Conservation (phyloP, 2,888 invertebrate species). For the Mythimna pallens region DNA sequence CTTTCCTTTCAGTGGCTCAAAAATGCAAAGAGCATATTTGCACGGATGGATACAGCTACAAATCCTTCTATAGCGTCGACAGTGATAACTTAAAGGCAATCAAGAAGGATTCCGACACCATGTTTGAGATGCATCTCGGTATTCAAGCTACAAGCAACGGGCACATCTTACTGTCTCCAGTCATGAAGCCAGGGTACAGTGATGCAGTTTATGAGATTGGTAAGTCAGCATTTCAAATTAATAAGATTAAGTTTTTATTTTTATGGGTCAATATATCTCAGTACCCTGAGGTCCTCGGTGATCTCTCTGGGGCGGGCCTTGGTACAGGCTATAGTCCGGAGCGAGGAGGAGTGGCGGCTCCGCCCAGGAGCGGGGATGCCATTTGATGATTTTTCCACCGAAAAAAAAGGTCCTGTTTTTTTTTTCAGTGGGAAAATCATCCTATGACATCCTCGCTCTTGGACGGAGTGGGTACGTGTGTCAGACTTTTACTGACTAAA, state of each 20-base stretch:
- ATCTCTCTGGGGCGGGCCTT: too few species aligned
- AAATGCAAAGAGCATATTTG: constrained; percentile 81
- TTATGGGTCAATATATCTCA: too few species aligned
- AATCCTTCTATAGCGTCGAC: constrained; percentile 89
- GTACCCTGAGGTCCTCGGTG: too few species aligned
- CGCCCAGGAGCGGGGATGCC: too few species aligned
- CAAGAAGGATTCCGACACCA: constrained; percentile 67
- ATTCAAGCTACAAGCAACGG: constrained; percentile 93
- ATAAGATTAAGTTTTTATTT: not conserved
- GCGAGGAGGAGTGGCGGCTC: too few species aligned
- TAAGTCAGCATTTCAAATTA: constrained; percentile 66
- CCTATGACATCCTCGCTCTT: too few species aligned
- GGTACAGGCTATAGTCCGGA: too few species aligned
- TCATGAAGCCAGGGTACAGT: constrained; percentile 77
- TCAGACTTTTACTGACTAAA: too few species aligned
- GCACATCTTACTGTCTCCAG: constrained; percentile 92
- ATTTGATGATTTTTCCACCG: too few species aligned
- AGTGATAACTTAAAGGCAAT: constrained; percentile 68
- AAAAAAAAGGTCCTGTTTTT: too few species aligned
- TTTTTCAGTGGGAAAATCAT: too few species aligned
- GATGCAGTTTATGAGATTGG: constrained; percentile 93
- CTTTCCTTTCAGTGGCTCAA: constrained; percentile 45
- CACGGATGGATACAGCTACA: constrained; percentile 90
- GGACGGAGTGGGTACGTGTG: too few species aligned
- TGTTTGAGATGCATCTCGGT: constrained; percentile 92